Base-by-base conservation (phyloP, 2,888 invertebrate genomes). In the Leptogaster cylindrica region DNA sequence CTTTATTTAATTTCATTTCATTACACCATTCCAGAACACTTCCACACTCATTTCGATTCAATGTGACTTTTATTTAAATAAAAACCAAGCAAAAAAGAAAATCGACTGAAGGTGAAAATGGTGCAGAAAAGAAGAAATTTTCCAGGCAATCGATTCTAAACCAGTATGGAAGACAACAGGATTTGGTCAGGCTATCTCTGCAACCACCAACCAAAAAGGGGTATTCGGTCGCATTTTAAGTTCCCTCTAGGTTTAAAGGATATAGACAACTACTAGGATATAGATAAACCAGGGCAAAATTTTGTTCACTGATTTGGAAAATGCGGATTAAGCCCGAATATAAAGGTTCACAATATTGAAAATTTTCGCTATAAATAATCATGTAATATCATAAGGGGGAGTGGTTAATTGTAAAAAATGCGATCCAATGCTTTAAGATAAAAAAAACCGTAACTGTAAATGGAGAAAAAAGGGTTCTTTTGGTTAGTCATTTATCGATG, bases 141-240 rank as follows among this genome's bases (percentile, higher is more conserved):
- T 55, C 55, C 55, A 55, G 55, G 33, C 55, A 55, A 55, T 55
- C 55, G 39, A 36, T 28, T 55, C 36, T 31, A 20, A 55, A 55
- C 12, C 39, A 55, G n/a, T 23, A 39, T 14, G 41, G 41, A 18
- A n/a, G n/a, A n/a, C 41, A 18, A 41, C 2, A 16, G 41, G 5
- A 10, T 41, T 41, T 16, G 41, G 14, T 18, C 3, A 41, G 41
- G 10, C 14, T 16, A 7, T 4, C 39, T 39, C 39, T 39, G 18
- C 4, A 16, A 18, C 16, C 14, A 18, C 41, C 14, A 18, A 41
- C 41, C 41, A 41, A 41, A n/a, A n/a, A n/a, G n/a, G n/a, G n/a
- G n/a, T n/a, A 41, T 41, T 18, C 41, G 14, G 14, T 41, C 18
- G 39, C 41, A 18, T 41, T 18, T 41, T 41, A 41, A 12, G 41